Evolutionary conservation across 2,888 invertebrate species (phyloP).

Genomic region (Noctua janthe): DNA sequence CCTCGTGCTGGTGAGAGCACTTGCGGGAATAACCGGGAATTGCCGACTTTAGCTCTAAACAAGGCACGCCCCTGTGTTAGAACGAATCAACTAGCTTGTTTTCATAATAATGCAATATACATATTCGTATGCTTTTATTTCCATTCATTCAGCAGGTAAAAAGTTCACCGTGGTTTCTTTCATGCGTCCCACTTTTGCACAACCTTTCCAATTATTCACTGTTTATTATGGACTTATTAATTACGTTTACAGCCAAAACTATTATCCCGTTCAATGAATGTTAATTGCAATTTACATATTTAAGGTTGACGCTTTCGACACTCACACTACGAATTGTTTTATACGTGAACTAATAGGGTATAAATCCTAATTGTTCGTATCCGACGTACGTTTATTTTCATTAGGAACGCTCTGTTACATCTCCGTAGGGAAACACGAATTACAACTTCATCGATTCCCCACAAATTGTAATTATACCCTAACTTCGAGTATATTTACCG

Average conservation of each 20-base stretch:
- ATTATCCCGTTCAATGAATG: constrained; percentile 55
- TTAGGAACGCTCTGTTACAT: constrained; percentile 59
- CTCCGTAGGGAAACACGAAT: constrained; percentile 65
- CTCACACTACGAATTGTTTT: constrained; percentile 38
- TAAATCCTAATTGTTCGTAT: constrained; percentile 60
- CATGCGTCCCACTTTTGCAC: constrained; percentile 9
- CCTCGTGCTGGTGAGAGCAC: constrained; percentile 70
- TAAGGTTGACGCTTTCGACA: constrained; percentile 35
- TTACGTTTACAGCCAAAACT: constrained; percentile 30
- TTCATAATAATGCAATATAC: constrained; percentile 49
- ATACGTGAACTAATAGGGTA: constrained; percentile 64
- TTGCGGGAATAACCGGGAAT: constrained; percentile 74
- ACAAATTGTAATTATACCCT: constrained; percentile 70
- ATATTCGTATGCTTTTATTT: constrained; percentile 36
- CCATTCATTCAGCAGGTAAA: constrained; percentile 27
- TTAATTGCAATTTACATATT: constrained; percentile 56
- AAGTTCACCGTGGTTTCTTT: constrained; percentile 23
- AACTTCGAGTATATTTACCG: constrained; percentile 50
- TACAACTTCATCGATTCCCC: constrained; percentile 68
- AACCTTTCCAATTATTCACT: constrained; percentile 26
- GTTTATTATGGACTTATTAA: constrained; percentile 29
- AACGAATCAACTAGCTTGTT: constrained; percentile 56
- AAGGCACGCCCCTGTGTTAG: constrained; percentile 56
- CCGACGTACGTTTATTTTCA: constrained; percentile 71
- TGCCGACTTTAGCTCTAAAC: constrained; percentile 69